Base-by-base conservation (phyloP, 2,797 vertebrate species). In the Alfaro cultratus region DNA sequence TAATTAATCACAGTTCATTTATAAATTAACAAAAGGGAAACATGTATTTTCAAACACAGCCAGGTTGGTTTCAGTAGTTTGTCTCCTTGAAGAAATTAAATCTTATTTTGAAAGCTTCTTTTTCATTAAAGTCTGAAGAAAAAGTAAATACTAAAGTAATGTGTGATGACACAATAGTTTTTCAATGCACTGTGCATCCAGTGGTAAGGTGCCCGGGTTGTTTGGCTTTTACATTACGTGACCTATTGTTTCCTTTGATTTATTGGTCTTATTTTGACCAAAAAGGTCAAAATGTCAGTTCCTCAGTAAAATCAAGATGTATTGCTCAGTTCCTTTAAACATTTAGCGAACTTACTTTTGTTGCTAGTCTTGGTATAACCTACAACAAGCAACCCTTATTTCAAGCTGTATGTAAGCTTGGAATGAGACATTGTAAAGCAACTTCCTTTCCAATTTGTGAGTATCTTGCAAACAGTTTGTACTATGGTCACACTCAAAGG, bases 201-300 rank as follows among this genome's bases (percentile, higher is more conserved):
- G 29, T 16, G 5, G 0, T 31, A n/a, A 62, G 6, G 4, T 34
- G 62, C 62, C 7, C 2, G 62, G 16, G 36, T 36, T 39, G 39
- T 4, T 10, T 67, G 34, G 62, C 29, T 62, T 62, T 62, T 62
- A 34, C 18, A 16, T 39, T n/a, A 15, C 43, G 49, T 55, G 49
- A 49, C 11, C 45, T 67, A 39, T 77, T 18, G 45, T 39, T 68
- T 68, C 5, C 11, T 64, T 64, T 75, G 75, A 76, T 76, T 76
- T 49, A 76, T 67, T 47, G 15, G 45, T 26, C 46, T 68, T 49
- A 29, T 49, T 68, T 67, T 29, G 67, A 36, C 7, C 31, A n/a
- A 68, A 68, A 77, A 68, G 75, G 75, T 77, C 75, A 77, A 77
- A 67, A 46, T 47, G 43, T 77, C 46, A 16, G 46, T 51, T 68